phyloP scores from a whole-genome alignment of 2,888 invertebrate genomes.

The Thymelicus sylvestris region DNA sequence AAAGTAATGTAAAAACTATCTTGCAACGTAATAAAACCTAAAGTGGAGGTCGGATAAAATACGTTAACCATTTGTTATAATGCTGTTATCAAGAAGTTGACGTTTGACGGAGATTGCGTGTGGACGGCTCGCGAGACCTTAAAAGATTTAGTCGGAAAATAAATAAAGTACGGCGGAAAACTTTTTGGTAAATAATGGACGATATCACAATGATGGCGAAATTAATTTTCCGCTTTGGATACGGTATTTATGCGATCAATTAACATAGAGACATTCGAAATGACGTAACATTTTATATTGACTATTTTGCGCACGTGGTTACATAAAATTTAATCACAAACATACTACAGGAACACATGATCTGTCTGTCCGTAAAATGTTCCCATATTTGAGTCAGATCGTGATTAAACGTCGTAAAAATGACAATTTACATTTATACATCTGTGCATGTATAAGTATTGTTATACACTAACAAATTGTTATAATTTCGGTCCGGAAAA shows the following conservation, averaged over 20 bases:
- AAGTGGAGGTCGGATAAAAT: slow-evolving; percentile 51
- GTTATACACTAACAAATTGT: no score
- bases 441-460: no score
- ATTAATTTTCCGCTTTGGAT: slow-evolving; percentile 33
- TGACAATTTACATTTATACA: no score
- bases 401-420: no score
- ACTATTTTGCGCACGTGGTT: no score
- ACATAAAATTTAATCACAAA: no score
- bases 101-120: slow-evolving; percentile 79
- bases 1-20: slow-evolving; percentile 40
- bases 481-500: no score
- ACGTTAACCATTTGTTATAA: slow-evolving; percentile 66
- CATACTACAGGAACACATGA: no score
- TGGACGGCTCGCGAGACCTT: slow-evolving; percentile 71
- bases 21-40: slow-evolving; percentile 49
- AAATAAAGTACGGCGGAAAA: slow-evolving; percentile 81
- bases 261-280: background rate
- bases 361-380: no score
- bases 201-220: slow-evolving; percentile 30
- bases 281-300: no score
- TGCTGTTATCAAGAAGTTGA: slow-evolving; percentile 78
- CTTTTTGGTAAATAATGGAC: slow-evolving; percentile 75
- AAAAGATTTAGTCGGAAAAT: slow-evolving; percentile 82
- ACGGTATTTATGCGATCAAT: slow-evolving; percentile 35
- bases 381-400: no score